These are phyloP conservation scores for Thaumetopoea pityocampa DNA, from an alignment of 1,140 invertebrate species.

Conservation along the genomic window DNA sequence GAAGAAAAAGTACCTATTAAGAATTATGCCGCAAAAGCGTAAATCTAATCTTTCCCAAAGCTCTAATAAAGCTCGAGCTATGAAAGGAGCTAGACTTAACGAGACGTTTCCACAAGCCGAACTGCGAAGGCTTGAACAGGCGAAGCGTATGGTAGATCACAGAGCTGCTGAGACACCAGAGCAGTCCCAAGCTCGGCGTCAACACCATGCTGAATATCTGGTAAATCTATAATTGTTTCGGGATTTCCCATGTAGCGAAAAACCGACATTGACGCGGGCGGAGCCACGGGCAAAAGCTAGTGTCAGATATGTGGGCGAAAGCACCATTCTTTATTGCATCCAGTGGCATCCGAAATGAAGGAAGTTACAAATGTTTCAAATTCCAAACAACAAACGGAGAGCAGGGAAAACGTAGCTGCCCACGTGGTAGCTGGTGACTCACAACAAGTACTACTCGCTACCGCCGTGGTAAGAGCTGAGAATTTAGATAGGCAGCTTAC, in stretches of 20 bases:
- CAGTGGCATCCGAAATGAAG: too few species aligned
- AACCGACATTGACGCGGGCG: too few species aligned
- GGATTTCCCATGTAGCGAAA: too few species aligned
- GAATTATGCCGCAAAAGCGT: too few species aligned
- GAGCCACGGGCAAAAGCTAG: too few species aligned
- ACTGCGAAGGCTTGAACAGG: constrained; percentile 16
- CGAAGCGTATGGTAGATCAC: constrained; percentile 12
- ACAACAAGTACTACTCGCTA: constrained; percentile 2
- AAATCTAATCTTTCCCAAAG: constrained; percentile 26
- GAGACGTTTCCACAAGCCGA: constrained; percentile 21
- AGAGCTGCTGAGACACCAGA: constrained; percentile 18
- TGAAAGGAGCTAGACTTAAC: constrained; percentile 27
- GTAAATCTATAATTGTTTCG: too few species aligned
- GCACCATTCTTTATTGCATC: too few species aligned
- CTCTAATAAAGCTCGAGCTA: constrained; percentile 29
- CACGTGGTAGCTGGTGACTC: constrained; percentile 4
- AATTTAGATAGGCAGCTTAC: background rate
- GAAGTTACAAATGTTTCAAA: too few species aligned
- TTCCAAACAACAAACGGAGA: too few species aligned
- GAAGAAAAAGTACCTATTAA: constrained; percentile 24
- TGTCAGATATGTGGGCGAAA: too few species aligned
- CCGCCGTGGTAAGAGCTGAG: constrained; percentile 6
- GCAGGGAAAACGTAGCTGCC: constrained; percentile 3
- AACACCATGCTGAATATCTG: too few species aligned
- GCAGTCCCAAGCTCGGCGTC: constrained; percentile 15